Base-by-base conservation (phyloP, 92 coral and sea anemone genomes). In the Anthopleura xanthogrammica region DNA sequence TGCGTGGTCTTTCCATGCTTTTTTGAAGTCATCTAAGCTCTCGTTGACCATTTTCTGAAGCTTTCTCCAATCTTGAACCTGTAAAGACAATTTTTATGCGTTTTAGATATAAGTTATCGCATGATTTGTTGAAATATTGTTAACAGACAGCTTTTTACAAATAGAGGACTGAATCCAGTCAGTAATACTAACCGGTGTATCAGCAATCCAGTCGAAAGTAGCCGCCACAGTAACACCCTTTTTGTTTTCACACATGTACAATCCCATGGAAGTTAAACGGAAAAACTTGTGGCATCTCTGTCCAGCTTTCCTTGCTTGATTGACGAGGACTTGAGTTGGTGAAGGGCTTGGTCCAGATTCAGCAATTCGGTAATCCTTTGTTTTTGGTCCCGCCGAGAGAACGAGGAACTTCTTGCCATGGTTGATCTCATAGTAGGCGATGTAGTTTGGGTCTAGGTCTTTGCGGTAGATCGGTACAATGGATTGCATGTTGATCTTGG, bases 231-330 rank as follows among this genome's bases (percentile, higher is more conserved):
- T 83, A 41, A 48, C 41, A 16, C 90, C 90, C 12, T 54, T 52
- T 12, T 58, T 22, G 77, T 90, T 81, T 60, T 90, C 90, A 40
- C 90, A 90, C 86, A 86, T 89, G 84, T 84, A 77, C 58, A 83
- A n/a, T 16, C 90, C 90, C 54, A 85, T 86, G 72, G 89, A 78
- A 66, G 80, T 82, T 43, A 90, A 72, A 5, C 87, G 85, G 58
- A 77, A 90, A 77, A 86, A 80, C 88, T 83, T 90, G 68, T 60
- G 60, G 80, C 92, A 90, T 40, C n/a, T n/a, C 48, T 84, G 77
- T 22, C 82, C 71, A 54, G 24, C 68, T 43, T 66, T 55, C 24
- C 79, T 54, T 48, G 88, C 88, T 68, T 90, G 83, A 17, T n/a
- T 46, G 50, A 78, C 82, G 57, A 90, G 83, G 20, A 73, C 82